A percentile compares a stretch with the other conserved stretches of the same genome.
Conservation (phyloP, 2,797 vertebrate species). For the Smutsia gigantea region DNA sequence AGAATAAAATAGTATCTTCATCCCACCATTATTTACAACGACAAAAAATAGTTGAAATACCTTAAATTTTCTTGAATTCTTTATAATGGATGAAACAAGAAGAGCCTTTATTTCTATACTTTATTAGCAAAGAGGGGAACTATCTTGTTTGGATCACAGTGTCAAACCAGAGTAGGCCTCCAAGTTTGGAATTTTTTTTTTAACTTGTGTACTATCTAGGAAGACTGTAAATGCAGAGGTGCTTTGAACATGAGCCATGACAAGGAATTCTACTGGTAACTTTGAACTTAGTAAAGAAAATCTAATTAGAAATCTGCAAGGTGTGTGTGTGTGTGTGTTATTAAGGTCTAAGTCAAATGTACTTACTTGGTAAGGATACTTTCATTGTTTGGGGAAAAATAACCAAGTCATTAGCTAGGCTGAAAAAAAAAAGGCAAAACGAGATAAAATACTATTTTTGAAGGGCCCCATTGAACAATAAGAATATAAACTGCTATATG, state of each 20-base stretch:
- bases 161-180: not conserved
- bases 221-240: conserved; percentile 9
- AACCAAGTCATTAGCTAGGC: not conserved
- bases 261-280: conserved; percentile 5
- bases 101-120: not conserved
- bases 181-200: not conserved
- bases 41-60: not conserved
- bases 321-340: not conserved
- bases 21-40: not conserved
- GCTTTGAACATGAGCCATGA: not conserved
- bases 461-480: not conserved
- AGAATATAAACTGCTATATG: not conserved
- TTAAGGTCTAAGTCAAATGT: conserved; percentile 37
- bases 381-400: not conserved
- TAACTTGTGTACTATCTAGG: not conserved
- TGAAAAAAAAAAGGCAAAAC: not conserved
- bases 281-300: not conserved
- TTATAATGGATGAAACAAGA: not conserved
- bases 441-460: not conserved
- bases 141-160: not conserved
- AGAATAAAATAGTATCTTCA: conserved; percentile 15
- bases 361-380: not conserved
- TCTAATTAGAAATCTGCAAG: not conserved
- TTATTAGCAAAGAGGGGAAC: not conserved
- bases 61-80: conserved; percentile 2